Evolutionary conservation across 2,888 invertebrate species (phyloP).

Genomic region (Andrena fulva): DNA sequence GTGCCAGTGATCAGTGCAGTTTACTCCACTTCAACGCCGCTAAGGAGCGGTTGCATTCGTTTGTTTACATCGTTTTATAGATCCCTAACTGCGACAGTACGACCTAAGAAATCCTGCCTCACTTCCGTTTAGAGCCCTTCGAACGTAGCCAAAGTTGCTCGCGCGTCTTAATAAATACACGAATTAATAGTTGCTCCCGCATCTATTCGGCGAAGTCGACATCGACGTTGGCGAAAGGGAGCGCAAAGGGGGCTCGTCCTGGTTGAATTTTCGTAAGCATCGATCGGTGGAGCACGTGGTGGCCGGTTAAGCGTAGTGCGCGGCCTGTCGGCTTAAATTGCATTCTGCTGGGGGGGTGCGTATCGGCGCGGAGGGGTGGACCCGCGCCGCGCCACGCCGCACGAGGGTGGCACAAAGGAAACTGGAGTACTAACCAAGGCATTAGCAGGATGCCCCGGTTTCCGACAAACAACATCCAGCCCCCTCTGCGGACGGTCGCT

Average conservation of each 20-base stretch:
- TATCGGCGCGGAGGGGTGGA: constrained; percentile 64
- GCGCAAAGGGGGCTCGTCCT: constrained; percentile 12
- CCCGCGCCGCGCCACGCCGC: constrained; percentile 29
- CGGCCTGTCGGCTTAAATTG: constrained; percentile 76
- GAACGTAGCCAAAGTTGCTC: too few species aligned
- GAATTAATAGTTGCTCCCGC: not conserved
- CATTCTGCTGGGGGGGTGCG: constrained; percentile 73
- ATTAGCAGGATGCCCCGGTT: constrained; percentile 81
- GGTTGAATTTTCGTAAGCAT: constrained; percentile 41
- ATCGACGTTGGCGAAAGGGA: not conserved
- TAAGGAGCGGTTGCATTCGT: too few species aligned
- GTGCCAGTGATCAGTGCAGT: too few species aligned
- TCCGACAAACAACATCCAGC: constrained; percentile 81
- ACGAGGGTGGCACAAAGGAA: constrained; percentile 77
- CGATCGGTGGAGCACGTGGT: constrained; percentile 58
- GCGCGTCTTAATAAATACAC: too few species aligned
- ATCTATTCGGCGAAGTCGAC: not conserved
- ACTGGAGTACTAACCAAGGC: constrained; percentile 82
- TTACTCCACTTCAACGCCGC: too few species aligned
- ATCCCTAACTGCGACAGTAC: too few species aligned
- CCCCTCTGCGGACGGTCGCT: constrained; percentile 66
- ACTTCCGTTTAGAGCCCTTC: too few species aligned
- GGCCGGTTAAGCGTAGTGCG: constrained; percentile 59
- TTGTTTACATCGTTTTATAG: too few species aligned
- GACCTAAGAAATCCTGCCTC: too few species aligned